Base-by-base conservation (phyloP, 64 coral and sea anemone genomes). In the Pocillopora damicornis region DNA sequence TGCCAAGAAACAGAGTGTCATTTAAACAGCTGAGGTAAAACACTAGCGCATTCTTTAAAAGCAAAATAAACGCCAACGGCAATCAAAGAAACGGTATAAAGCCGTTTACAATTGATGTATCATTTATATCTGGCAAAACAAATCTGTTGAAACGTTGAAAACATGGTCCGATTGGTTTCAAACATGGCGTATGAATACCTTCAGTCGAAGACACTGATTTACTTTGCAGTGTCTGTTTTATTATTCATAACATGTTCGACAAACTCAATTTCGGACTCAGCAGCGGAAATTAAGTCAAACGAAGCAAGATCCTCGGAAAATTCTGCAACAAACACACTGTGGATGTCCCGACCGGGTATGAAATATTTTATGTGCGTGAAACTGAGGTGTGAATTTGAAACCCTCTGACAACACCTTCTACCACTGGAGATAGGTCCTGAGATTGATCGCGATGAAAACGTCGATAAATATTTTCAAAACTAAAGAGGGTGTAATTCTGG, bases 321-420 rank as follows among this genome's bases (percentile, higher is more conserved):
- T 51, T 51, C 64, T 10, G 35, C 81, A 56, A 72, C 63, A 73
- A n/a, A 85, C 23, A 37, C 66, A 13, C 81, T 65, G 11, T 85
- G 81, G 81, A 85, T 72, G 81, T 71, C 81, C 37, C 20, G 81
- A 72, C 61, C 81, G 72, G 81, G 81, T 85, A 82, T 62, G 61
- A 17, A 51, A 51, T 67, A 61, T 13, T 13, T 63, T 17, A 63
- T 13, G 16, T 63, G 61, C 11, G 2, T 1, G 11, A 63, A 2
- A 63, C 16, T 63, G 30, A 37, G 60, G 63, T 36, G 37, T 18
- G 2, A 77, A 18, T 56, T 77, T 77, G 20, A 58, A 58, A 45
- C n/a, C 7, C 2, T 51, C 42, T 1, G 42, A 51, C 42, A 51
- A 51, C 42, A 51, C 42, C 42, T 51, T 51, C 42, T 51, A 51